Evolutionary conservation across 2,888 invertebrate genomes (phyloP), one percentile per base, ranked within the genome.

Genomic region (Glomeris marginata): DNA sequence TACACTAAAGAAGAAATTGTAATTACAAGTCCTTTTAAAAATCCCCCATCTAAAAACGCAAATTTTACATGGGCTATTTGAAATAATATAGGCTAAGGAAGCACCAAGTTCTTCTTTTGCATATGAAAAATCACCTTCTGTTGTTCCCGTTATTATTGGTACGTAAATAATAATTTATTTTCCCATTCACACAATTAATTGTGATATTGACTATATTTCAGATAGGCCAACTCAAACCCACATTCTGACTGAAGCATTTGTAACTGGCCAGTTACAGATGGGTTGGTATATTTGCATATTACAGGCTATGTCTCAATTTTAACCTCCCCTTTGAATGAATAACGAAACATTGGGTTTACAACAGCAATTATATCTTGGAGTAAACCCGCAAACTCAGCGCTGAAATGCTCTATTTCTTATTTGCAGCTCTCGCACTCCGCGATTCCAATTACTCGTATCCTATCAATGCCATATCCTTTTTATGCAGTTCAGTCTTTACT

Each of bases 1-100:
- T 57, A 56, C 47, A 18, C 47, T 0, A 53, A 53, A 53, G 55
- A 57, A 50, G 56, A 57, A 49, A 46, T 47, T 35, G 57, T 56
- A 49, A 36, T 41, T 37, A 2, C 3, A 8, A 2, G 10, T 21
- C 5, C 3, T n/a, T 5, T 18, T 42, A 16, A 20, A 42, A 21
- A 42, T 42, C 4, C 5, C 6, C 21, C 16, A n/a, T 5, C 18
- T 28, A 16, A 33, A 35, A 34, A 15, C 13, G 33, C 28, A 28
- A 35, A 28, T 11, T 33, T 33, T 35, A n/a, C n/a, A n/a, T n/a
- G n/a, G n/a, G n/a, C n/a, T n/a, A n/a, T n/a, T n/a, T n/a, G n/a
- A n/a, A n/a, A n/a, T 16, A 35, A 34, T 56, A 40, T 28, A 57
- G 57, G 47, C 51, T 20, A 52, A 54, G 18, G 51, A 51, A 2